phyloP scores from a whole-genome alignment of 2,113 vertebrate species.

The Puntigrus tetrazona region DNA sequence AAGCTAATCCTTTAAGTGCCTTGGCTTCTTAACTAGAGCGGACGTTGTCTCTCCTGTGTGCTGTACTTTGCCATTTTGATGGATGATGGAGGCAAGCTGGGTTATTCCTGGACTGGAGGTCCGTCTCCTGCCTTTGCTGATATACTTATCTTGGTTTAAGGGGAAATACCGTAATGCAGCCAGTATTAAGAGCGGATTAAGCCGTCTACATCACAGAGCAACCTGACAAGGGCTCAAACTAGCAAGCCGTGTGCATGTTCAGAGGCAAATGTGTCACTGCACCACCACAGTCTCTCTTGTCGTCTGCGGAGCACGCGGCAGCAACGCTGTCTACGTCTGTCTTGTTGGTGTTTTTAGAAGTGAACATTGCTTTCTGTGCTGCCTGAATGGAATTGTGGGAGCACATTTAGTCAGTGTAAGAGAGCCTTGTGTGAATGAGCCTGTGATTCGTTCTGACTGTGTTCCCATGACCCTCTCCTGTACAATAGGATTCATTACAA shows the following conservation, averaged over 20 bases:
- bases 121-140: conserved; percentile 69
- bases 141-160: conserved; percentile 70
- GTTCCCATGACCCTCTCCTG: conserved; percentile 17
- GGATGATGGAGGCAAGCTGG: conserved; percentile 72
- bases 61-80: conserved; percentile 73
- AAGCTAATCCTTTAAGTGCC: conserved; percentile 18
- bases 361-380: not conserved
- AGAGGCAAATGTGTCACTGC: not conserved
- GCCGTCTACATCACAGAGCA: conserved; percentile 56
- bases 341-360: conserved; percentile 10
- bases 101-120: conserved; percentile 68
- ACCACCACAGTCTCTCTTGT: conserved; percentile 14
- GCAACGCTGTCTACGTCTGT: not conserved
- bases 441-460: conserved; percentile 22
- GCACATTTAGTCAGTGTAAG: conserved; percentile 9
- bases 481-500: conserved; percentile 29
- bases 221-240: conserved; percentile 57
- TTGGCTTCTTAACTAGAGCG: conserved; percentile 45
- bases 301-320: not conserved
- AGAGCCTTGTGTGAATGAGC: conserved; percentile 17
- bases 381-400: not conserved
- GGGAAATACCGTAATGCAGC: conserved; percentile 59
- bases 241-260: conserved; percentile 14
- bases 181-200: conserved; percentile 68
- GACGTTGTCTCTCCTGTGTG: conserved; percentile 59